phyloP scores from a whole-genome alignment of 2,888 invertebrate species.

The Nymphalis polychloros region DNA sequence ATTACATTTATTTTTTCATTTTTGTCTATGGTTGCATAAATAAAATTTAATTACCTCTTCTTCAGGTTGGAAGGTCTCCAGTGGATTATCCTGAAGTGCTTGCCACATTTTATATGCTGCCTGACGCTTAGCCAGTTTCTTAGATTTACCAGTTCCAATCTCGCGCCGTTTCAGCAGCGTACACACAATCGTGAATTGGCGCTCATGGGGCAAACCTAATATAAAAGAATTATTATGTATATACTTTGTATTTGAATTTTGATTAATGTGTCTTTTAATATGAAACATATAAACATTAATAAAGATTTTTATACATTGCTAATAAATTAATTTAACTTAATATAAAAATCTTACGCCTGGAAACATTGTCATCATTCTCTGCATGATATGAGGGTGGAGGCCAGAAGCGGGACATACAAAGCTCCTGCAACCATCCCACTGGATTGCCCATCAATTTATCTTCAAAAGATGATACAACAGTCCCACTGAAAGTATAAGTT shows the following conservation, averaged over 20 bases:
- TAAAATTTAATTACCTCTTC: constrained; percentile 80
- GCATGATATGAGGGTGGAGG: constrained; percentile 97
- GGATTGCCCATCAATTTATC: constrained; percentile 95
- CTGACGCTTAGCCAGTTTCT: constrained; percentile 97
- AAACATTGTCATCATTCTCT: constrained; percentile 86
- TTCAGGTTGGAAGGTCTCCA: constrained; percentile 85
- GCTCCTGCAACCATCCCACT: constrained; percentile 96
- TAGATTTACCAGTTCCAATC: constrained; percentile 94
- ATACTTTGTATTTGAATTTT: too few relatives aligned
- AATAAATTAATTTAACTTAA: background rate
- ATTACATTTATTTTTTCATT: too few relatives aligned
- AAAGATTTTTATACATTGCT: too few relatives aligned
- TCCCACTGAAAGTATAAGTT: constrained; percentile 54
- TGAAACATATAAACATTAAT: too few relatives aligned
- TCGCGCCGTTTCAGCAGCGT: constrained; percentile 92
- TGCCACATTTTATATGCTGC: constrained; percentile 98
- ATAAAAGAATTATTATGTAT: background rate
- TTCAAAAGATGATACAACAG: constrained; percentile 84
- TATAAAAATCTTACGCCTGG: constrained; percentile 64
- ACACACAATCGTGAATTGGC: constrained; percentile 96
- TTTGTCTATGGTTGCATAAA: background rate
- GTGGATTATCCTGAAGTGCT: constrained; percentile 88
- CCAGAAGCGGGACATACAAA: constrained; percentile 98
- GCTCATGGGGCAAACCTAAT: constrained; percentile 92
- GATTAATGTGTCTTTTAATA: too few relatives aligned